phyloP scores from a whole-genome alignment of 2,888 invertebrate genomes.

The Toxonevra muliebris region DNA sequence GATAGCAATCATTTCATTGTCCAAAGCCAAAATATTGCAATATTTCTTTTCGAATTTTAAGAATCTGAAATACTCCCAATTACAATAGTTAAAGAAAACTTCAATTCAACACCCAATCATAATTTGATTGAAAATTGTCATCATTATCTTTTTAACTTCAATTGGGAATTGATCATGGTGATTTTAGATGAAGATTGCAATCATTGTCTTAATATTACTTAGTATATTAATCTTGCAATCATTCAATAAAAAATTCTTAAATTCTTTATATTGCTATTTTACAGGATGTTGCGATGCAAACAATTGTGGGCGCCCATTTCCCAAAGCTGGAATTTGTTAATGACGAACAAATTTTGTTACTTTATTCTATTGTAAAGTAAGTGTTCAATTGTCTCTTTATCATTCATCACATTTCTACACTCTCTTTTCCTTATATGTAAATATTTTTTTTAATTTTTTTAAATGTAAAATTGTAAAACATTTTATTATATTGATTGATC shows the following conservation, averaged over 20 bases:
- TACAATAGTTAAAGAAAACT: no score
- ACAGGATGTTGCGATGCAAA: slow-evolving; percentile 38
- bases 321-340: slow-evolving; percentile 61
- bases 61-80: no score
- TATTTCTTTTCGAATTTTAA: no score
- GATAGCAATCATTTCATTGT: no score
- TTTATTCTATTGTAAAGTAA: slow-evolving; percentile 29
- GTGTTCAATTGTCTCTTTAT: slow-evolving; percentile 18
- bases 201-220: no score
- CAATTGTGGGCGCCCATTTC: slow-evolving; percentile 43
- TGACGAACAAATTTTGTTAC: slow-evolving; percentile 6
- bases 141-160: no score
- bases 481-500: neutral
- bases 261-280: slow-evolving; percentile 24
- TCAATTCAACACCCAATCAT: no score
- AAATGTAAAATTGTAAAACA: slow-evolving; percentile 35
- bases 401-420: neutral
- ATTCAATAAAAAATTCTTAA: neutral
- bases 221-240: neutral
- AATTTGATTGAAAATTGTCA: no score
- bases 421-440: slow-evolving; percentile 16
- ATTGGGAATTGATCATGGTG: no score
- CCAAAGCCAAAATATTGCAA: no score
- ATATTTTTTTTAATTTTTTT: slow-evolving; percentile 26
- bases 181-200: no score